Evolutionary conservation across 1,140 invertebrate species (phyloP), one percentile per base, ranked within the genome.

Genomic region (Drosophila auraria): DNA sequence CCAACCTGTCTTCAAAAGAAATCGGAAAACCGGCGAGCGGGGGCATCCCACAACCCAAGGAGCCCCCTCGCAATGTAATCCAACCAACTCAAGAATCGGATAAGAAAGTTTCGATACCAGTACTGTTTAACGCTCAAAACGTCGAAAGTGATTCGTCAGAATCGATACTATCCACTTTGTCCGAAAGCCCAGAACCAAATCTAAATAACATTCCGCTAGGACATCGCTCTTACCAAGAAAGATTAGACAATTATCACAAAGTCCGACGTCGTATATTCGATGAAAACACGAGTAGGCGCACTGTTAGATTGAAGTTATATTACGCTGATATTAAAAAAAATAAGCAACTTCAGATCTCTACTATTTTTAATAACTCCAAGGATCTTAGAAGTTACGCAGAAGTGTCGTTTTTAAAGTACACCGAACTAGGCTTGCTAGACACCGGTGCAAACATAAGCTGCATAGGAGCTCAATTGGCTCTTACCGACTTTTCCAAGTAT

Each of bases 191-290:
- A 17, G 44, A 45, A 45, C 17, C 17, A 11, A 45, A 45, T 17
- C 3, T 17, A 45, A 11, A 17, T 20, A 45, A 20, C 20, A 20
- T 20, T 20, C 20, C 20, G 20, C 20, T 20, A 20, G 20, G 20
- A 20, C 20, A 20, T 20, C 20, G 20, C 20, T 20, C 20, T 47
- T 12, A 47, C 9, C 17, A 47, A 47, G 44, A 47, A 12, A 47
- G 44, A 47, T 47, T 47, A 47, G 44, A 47, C 17, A 47, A 47
- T 47, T 47, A 47, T 47, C 7, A 47, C n/a, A 47, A 11, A 12
- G 44, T 47, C 9, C 20, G 44, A 12, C 44, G 44, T 47, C 44
- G 44, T 20, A 47, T 47, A 20, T 45, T 45, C 11, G 3, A 45
- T 20, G 44, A 12, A 45, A 45, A 45, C 17, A 1, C 8, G 44